Evolutionary conservation across 2,797 vertebrate genomes (phyloP).

Genomic region (Tolypeutes matacus): DNA sequence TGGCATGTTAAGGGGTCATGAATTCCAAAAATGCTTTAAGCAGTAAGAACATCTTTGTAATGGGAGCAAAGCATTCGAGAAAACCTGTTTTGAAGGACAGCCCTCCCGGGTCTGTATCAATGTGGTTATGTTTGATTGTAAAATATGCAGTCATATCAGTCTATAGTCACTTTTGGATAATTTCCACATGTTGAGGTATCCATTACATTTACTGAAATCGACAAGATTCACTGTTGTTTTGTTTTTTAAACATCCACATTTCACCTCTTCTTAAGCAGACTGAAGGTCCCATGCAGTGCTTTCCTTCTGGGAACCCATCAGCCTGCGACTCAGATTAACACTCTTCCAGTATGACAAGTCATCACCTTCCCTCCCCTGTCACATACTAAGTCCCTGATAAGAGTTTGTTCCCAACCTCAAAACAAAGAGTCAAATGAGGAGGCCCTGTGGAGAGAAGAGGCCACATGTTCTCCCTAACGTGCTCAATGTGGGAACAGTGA

Average conservation of each 20-base stretch:
- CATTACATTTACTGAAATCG: neutral
- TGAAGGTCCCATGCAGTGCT: constrained; percentile 19
- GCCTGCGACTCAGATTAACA: constrained; percentile 39
- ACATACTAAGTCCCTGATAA: constrained; percentile 71
- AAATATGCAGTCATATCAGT: neutral
- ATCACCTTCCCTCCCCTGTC: constrained; percentile 69
- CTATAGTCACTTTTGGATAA: neutral
- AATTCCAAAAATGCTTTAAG: neutral
- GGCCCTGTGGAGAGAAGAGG: constrained; percentile 31
- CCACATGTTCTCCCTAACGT: neutral
- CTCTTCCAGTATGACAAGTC: constrained; percentile 63
- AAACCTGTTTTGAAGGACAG: constrained; percentile 27
- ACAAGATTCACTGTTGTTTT: constrained; percentile 24
- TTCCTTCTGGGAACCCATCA: constrained; percentile 57
- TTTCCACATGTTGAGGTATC: neutral
- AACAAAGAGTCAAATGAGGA: constrained; percentile 20
- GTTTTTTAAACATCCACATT: neutral
- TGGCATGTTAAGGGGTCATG: neutral
- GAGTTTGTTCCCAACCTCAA: constrained; percentile 59
- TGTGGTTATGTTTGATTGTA: neutral
- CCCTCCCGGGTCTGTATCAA: neutral
- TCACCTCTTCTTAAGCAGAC: neutral
- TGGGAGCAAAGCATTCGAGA: neutral
- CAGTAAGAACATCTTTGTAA: neutral
- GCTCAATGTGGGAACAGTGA: constrained; percentile 17